Percentiles rank a stretch among this genome's conserved stretches.
These are phyloP conservation scores for Agriotes lineatus DNA, from an alignment of 2,888 invertebrate species.

Conservation along the genomic window DNA sequence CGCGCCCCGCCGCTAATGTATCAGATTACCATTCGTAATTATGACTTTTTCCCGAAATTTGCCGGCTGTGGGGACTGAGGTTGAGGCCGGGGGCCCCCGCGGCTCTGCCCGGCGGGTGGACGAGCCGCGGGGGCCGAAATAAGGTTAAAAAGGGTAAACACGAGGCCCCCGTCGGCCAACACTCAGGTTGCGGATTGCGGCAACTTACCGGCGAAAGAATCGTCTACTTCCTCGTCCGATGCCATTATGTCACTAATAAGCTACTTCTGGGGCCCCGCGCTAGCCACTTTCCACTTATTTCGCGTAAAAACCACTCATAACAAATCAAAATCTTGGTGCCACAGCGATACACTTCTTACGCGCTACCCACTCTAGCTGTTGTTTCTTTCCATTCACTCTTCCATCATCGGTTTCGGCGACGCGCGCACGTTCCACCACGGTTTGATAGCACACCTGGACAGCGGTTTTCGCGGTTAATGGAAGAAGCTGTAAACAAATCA, in stretches of 20 bases:
- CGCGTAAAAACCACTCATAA: constrained; percentile 41
- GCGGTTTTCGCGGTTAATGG: no score
- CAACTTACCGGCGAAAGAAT: constrained; percentile 86
- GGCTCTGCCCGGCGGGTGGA: no score
- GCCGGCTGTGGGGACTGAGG: no score
- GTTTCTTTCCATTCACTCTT: constrained; percentile 47
- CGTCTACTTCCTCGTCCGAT: constrained; percentile 90
- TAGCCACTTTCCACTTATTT: constrained; percentile 25
- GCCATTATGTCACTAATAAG: constrained; percentile 74
- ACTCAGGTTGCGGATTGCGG: constrained; percentile 58
- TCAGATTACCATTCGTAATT: constrained; percentile 61
- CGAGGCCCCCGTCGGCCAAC: constrained; percentile 56
- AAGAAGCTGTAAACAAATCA: no score
- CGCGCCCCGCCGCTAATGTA: constrained; percentile 58
- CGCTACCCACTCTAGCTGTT: constrained; percentile 46
- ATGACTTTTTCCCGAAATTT: constrained; percentile 51
- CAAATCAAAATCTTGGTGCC: constrained; percentile 46
- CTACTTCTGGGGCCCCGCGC: no score
- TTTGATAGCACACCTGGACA: background rate
- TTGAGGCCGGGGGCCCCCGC: no score
- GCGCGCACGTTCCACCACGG: constrained; percentile 20
- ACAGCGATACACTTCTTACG: constrained; percentile 46
- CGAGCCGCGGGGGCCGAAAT: background rate
- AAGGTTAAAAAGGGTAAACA: constrained; percentile 35
- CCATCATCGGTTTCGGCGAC: constrained; percentile 21